phyloP scores from a whole-genome alignment of 2,797 vertebrate genomes.

The Sternotherus odoratus region DNA sequence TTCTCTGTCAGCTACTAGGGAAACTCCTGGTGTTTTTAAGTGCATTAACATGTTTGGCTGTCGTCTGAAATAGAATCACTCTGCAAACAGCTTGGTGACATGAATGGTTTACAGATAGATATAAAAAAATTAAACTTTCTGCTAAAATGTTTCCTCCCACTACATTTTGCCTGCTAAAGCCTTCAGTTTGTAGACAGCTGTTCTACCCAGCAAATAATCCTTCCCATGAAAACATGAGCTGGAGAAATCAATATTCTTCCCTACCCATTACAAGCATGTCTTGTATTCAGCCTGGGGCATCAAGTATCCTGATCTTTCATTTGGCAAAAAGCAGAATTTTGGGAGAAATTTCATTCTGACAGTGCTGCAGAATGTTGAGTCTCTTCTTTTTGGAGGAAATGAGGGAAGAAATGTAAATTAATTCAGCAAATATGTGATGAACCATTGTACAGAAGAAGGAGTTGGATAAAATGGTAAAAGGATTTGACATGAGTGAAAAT shows the following conservation, averaged over 20 bases:
- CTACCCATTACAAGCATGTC: rapidly evolving
- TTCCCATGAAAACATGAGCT: neutral
- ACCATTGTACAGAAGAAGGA: neutral
- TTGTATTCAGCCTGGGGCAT: neutral
- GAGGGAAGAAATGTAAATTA: neutral
- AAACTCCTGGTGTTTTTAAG: neutral
- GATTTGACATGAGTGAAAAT: neutral
- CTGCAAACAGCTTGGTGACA: neutral
- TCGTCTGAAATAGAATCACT: neutral
- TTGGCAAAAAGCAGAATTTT: neutral
- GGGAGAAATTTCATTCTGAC: neutral
- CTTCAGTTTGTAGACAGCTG: neutral
- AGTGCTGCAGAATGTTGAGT: neutral
- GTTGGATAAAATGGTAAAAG: neutral
- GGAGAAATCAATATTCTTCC: neutral
- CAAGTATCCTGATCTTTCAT: neutral
- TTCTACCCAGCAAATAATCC: neutral
- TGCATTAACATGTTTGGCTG: neutral
- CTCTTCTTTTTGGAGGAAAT: neutral
- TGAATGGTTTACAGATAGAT: neutral
- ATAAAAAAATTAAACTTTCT: rapidly evolving
- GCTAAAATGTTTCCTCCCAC: neutral
- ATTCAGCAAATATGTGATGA: neutral
- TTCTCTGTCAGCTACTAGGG: neutral
- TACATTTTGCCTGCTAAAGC: neutral